These are phyloP conservation scores for Ceratina japonica DNA, from an alignment of 1,140 invertebrate genomes.

Conservation along the genomic window DNA sequence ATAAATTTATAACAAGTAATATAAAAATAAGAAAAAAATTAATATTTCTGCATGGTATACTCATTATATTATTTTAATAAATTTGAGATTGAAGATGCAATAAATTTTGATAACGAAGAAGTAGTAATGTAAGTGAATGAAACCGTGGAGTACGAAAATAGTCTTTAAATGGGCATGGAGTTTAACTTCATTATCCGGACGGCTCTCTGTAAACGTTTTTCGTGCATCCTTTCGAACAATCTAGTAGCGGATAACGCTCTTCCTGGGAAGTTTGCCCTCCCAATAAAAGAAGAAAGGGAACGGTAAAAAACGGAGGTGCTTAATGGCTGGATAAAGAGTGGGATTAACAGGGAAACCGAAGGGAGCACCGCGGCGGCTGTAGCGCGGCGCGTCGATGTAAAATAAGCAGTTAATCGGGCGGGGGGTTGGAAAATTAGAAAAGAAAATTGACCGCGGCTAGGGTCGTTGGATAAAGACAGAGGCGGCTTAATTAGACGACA, in stretches of 20 bases:
- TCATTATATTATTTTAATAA: too few relatives aligned
- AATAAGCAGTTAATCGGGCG: constrained; percentile 38
- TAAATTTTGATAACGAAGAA: too few relatives aligned
- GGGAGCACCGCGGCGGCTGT: background rate
- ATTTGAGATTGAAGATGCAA: too few relatives aligned
- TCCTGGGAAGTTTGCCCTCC: background rate
- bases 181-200: constrained; percentile 1
- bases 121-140: too few relatives aligned
- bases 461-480: background rate
- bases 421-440: background rate
- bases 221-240: constrained; percentile 16
- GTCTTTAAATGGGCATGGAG: background rate
- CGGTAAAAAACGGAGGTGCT: background rate
- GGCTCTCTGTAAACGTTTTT: background rate
- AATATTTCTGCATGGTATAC: too few relatives aligned
- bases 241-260: constrained; percentile 5
- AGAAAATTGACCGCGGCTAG: background rate
- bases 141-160: background rate
- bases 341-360: constrained; percentile 6
- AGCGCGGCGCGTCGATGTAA: background rate
- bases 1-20: too few relatives aligned
- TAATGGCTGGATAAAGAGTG: constrained; percentile 34
- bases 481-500: background rate
- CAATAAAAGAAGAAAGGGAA: background rate
- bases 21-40: too few relatives aligned